Percentiles rank a stretch among this genome's conserved stretches.
Conservation (phyloP, 1,140 invertebrate genomes). For the Aphaenogaster ashmeadi region DNA sequence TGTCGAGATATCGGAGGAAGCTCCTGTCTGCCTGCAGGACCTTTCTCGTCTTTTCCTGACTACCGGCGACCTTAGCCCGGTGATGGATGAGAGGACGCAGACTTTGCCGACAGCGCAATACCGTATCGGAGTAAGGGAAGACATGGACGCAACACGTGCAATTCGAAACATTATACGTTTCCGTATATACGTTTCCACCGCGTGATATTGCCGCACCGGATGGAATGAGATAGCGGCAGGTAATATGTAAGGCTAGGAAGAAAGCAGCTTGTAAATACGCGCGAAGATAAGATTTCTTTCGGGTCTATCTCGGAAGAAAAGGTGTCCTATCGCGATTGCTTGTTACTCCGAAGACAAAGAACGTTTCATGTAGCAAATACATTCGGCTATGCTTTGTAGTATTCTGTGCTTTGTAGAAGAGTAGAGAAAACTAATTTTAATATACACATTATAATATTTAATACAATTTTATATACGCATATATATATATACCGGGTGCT, state of each 20-base stretch:
- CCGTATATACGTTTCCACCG: conserved; percentile 59
- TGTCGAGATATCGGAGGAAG: conserved; percentile 58
- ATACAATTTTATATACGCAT: neutral
- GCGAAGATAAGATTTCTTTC: conserved; percentile 43
- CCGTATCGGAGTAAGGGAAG: conserved; percentile 53
- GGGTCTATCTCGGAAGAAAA: neutral
- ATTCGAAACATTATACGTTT: conserved; percentile 68
- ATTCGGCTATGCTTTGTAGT: neutral
- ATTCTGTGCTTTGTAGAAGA: neutral
- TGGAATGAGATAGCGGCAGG: conserved; percentile 45
- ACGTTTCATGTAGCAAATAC: neutral
- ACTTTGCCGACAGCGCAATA: conserved; percentile 79
- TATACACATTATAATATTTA: neutral
- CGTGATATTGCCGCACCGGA: conserved; percentile 64
- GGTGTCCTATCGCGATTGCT: conserved; percentile 19
- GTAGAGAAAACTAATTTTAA: neutral
- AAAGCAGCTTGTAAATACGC: conserved; percentile 46
- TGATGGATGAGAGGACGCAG: conserved; percentile 80
- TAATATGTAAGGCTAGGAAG: conserved; percentile 37
- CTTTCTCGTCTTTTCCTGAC: conserved; percentile 41
- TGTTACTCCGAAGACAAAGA: neutral
- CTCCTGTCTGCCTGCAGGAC: conserved; percentile 50
- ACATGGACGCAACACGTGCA: conserved; percentile 74
- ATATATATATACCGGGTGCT: too few species aligned
- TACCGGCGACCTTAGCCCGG: conserved; percentile 57